Evolutionary conservation across 2,888 invertebrate genomes (phyloP), one percentile per base, ranked within the genome.

Genomic region (Fragum sueziense): DNA sequence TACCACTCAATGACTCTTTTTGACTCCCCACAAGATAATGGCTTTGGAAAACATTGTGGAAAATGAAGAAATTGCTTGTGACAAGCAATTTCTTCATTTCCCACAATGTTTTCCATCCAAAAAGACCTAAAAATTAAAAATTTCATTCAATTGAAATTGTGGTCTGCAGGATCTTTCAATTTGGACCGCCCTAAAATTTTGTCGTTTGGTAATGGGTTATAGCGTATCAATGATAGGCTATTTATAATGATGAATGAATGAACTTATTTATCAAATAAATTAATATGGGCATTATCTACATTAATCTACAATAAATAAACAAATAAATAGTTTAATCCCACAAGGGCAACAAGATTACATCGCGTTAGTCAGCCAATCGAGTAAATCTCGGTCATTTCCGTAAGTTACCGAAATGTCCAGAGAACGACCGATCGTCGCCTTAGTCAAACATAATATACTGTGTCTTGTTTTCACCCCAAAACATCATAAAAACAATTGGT

Each of bases 11-110:
- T n/a, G n/a, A n/a, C n/a, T n/a, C n/a, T n/a, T n/a, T n/a, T n/a
- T n/a, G n/a, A n/a, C n/a, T n/a, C n/a, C n/a, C n/a, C n/a, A n/a
- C n/a, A n/a, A n/a, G n/a, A n/a, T n/a, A n/a, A n/a, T n/a, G n/a
- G n/a, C n/a, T n/a, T n/a, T n/a, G n/a, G n/a, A 59, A 59, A 59
- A 29, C 59, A 59, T 22, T 29, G 11, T 59, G 59, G 59, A 20
- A 59, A 59, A 17, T 9, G 20, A 27, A 59, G 59, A 29, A 59
- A 29, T 2, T 59, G 59, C 27, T 59, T 14, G 11, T 59, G 2
- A 6, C 59, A 14, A 59, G 59, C 59, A 59, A 29, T 29, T 59
- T 59, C 11, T 59, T 27, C 17, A 29, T 59, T 59, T 29, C 7
- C 31, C 27, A 31, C 27, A 59, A 59, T 27, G 59, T 27, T 59